Evolutionary conservation across 1,140 invertebrate species (phyloP).

Genomic region (Lysiphlebus fabarum): DNA sequence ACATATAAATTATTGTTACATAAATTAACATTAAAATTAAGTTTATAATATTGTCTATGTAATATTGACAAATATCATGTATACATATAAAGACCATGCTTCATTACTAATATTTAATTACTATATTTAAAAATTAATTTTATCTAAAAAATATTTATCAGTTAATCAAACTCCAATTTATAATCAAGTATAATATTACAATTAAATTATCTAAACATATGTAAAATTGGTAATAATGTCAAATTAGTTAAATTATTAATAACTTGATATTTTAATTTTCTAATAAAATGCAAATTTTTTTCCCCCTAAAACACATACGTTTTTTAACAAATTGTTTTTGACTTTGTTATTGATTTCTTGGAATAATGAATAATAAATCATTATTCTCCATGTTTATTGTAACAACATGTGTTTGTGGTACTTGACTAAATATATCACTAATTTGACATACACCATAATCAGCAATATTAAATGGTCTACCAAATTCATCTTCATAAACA

Average conservation of each 20-base stretch:
- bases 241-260: slow-evolving; percentile 56
- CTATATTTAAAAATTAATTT: slow-evolving; percentile 56
- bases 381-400: slow-evolving; percentile 57
- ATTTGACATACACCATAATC: slow-evolving; percentile 81
- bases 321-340: slow-evolving; percentile 66
- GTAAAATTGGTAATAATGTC: slow-evolving; percentile 60
- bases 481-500: slow-evolving; percentile 71
- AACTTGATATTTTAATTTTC: slow-evolving; percentile 59
- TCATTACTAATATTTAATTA: slow-evolving; percentile 60
- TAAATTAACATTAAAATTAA: slow-evolving; percentile 52
- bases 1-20: slow-evolving; percentile 54
- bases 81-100: slow-evolving; percentile 51
- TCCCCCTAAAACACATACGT: slow-evolving; percentile 57
- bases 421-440: slow-evolving; percentile 70
- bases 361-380: slow-evolving; percentile 64
- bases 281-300: slow-evolving; percentile 57
- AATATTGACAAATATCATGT: slow-evolving; percentile 53
- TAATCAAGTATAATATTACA: slow-evolving; percentile 55
- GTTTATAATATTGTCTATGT: slow-evolving; percentile 53
- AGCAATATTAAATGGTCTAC: slow-evolving; percentile 68
- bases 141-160: slow-evolving; percentile 49
- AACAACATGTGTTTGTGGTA: slow-evolving; percentile 70
- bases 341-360: slow-evolving; percentile 74
- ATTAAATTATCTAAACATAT: slow-evolving; percentile 59
- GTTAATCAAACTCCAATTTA: slow-evolving; percentile 45